Percentiles rank a stretch among this genome's conserved stretches.
Evolutionary conservation across 2,888 invertebrate genomes (phyloP).

Genomic region (Argynnis bischoffii): DNA sequence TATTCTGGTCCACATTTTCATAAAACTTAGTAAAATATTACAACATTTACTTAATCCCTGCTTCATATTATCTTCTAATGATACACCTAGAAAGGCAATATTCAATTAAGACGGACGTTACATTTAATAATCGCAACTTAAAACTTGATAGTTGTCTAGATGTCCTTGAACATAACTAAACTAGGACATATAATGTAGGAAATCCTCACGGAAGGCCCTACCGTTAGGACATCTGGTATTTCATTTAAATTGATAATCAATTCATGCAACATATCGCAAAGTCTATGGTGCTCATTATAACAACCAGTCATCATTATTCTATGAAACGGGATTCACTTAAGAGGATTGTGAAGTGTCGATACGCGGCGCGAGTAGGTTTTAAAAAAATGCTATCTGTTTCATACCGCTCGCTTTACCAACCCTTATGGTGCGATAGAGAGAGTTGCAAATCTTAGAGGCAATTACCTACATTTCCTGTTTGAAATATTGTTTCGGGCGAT

Average conservation of each 20-base stretch:
- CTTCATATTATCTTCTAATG: too few relatives aligned
- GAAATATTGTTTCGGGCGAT: too few relatives aligned
- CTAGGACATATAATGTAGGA: slow-evolving; percentile 35
- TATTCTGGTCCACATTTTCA: too few relatives aligned
- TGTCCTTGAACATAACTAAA: slow-evolving; percentile 31
- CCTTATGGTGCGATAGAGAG: too few relatives aligned
- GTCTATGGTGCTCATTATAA: background rate
- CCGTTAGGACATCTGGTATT: slow-evolving; percentile 30
- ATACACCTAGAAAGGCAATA: background rate
- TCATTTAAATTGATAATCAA: slow-evolving; percentile 26
- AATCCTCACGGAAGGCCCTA: slow-evolving; percentile 36
- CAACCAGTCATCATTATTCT: background rate
- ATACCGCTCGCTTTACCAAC: too few relatives aligned
- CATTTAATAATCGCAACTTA: slow-evolving; percentile 14
- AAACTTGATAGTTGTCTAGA: slow-evolving; percentile 22
- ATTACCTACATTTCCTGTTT: too few relatives aligned
- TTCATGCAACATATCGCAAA: slow-evolving; percentile 6
- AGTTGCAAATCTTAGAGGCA: too few relatives aligned
- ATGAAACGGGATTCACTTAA: background rate
- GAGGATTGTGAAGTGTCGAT: too few relatives aligned
- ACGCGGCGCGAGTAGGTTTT: too few relatives aligned
- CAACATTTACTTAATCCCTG: too few relatives aligned
- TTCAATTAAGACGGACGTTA: slow-evolving; percentile 12
- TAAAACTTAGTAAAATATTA: too few relatives aligned
- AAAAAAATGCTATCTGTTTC: too few relatives aligned